phyloP scores from a whole-genome alignment of 2,888 invertebrate genomes.

The Monoplex corrugatus region DNA sequence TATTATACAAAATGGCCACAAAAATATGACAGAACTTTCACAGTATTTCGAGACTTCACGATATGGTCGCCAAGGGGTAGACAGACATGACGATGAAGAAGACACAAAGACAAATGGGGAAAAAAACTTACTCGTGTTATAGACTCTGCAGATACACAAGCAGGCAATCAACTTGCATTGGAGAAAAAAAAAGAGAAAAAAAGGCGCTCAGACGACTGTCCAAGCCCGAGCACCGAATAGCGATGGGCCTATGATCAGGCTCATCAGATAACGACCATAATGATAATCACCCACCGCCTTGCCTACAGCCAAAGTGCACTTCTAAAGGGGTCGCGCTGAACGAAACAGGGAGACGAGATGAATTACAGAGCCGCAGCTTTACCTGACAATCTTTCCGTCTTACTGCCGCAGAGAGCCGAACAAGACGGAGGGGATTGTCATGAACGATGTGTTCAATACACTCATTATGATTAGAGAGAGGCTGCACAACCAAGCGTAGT shows the following conservation, averaged over 20 bases:
- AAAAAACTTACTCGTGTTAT: no score
- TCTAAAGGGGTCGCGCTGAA: not conserved
- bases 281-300: not conserved
- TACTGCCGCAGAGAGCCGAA: not conserved
- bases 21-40: no score
- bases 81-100: no score
- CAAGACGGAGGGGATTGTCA: not conserved
- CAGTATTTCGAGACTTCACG: no score
- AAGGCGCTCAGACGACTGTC: no score
- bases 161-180: not conserved
- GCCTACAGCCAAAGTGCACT: not conserved
- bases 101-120: no score
- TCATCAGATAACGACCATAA: not conserved
- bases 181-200: not conserved
- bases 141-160: not conserved
- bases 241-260: not conserved
- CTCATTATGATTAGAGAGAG: slow-evolving; percentile 17
- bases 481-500: not conserved
- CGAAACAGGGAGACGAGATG: not conserved
- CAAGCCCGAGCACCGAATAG: not conserved
- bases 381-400: not conserved
- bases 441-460: not conserved
- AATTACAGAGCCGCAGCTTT: not conserved
- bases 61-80: no score
- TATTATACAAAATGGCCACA: no score